Conservation (phyloP, 2,113 vertebrate genomes). For the Beaufortia kweichowensis region DNA sequence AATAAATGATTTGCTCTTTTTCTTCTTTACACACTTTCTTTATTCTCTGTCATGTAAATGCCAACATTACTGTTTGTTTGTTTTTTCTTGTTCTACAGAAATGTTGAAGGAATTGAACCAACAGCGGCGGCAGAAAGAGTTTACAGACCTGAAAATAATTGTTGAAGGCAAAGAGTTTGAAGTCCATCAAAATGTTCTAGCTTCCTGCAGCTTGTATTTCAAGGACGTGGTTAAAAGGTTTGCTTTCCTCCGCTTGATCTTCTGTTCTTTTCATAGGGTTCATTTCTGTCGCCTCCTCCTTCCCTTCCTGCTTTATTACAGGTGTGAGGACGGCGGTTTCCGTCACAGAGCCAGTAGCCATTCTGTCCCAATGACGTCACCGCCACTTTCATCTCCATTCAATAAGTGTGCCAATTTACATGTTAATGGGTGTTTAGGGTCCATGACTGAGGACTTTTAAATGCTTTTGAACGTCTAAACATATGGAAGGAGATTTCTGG, state of each 20-base stretch:
- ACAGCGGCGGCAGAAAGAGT: constrained; percentile 99
- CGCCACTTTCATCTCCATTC: constrained; percentile 74
- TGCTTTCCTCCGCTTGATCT: constrained; percentile 96
- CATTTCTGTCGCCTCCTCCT: constrained; percentile 94
- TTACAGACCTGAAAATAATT: constrained; percentile 99
- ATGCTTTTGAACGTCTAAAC: constrained; percentile 52
- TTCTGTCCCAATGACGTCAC: constrained; percentile 79
- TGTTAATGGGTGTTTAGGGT: constrained; percentile 75
- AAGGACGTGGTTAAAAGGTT: constrained; percentile 99
- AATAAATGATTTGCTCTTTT: constrained; percentile 92
- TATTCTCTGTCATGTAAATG: too few species aligned
- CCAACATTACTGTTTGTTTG: not conserved
- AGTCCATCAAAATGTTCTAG: constrained; percentile 99
- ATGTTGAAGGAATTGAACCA: constrained; percentile 99
- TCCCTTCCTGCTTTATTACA: constrained; percentile 87
- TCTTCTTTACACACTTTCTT: constrained; percentile 81
- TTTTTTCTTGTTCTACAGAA: constrained; percentile 91
- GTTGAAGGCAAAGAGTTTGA: constrained; percentile 99
- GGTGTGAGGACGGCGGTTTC: constrained; percentile 93
- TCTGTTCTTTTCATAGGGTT: constrained; percentile 97
- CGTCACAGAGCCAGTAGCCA: constrained; percentile 99
- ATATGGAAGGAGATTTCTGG: constrained; percentile 40
- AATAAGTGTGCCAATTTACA: constrained; percentile 74
- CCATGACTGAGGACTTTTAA: constrained; percentile 74
- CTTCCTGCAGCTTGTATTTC: constrained; percentile 99